A percentile compares a stretch with the other conserved stretches of the same genome.
phyloP scores from a whole-genome alignment of 2,888 invertebrate genomes.

The Pimpla rufipes region DNA sequence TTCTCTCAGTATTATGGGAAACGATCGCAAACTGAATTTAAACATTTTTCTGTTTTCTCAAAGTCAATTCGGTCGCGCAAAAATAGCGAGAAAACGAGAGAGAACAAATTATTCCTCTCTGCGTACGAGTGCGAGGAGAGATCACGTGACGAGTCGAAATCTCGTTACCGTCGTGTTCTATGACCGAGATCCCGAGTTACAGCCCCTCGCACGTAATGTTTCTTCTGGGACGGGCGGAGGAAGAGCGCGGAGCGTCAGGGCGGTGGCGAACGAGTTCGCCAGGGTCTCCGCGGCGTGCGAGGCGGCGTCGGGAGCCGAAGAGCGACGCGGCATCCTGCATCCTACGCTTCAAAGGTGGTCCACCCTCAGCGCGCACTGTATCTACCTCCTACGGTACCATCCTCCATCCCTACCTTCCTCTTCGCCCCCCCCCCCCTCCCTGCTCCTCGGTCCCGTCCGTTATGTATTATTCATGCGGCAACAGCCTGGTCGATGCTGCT shows the following conservation, averaged over 20 bases:
- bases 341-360: constrained; percentile 49
- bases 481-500: constrained; percentile 78
- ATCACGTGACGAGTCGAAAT: constrained; percentile 40
- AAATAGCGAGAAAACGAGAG: too few relatives aligned
- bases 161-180: constrained; percentile 27
- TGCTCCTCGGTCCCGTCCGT: constrained; percentile 37
- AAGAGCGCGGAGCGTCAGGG: neutral
- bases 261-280: constrained; percentile 6
- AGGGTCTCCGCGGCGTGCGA: neutral
- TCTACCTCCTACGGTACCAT: constrained; percentile 10
- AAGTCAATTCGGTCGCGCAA: too few relatives aligned
- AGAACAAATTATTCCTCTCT: too few relatives aligned
- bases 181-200: constrained; percentile 25
- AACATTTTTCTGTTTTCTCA: too few relatives aligned
- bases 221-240: neutral
- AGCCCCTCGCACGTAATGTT: constrained; percentile 33
- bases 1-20: too few relatives aligned
- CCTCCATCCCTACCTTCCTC: constrained; percentile 11
- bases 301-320: constrained; percentile 26
- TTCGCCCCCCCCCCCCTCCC: constrained; percentile 12
- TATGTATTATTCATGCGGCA: constrained; percentile 78
- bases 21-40: too few relatives aligned
- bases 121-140: neutral
- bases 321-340: constrained; percentile 20
- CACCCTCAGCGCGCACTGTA: constrained; percentile 15